A percentile compares a stretch with the other conserved stretches of the same genome.
These are phyloP conservation scores for Trichonephila clavipes DNA, from an alignment of 1,140 invertebrate species.

Conservation along the genomic window DNA sequence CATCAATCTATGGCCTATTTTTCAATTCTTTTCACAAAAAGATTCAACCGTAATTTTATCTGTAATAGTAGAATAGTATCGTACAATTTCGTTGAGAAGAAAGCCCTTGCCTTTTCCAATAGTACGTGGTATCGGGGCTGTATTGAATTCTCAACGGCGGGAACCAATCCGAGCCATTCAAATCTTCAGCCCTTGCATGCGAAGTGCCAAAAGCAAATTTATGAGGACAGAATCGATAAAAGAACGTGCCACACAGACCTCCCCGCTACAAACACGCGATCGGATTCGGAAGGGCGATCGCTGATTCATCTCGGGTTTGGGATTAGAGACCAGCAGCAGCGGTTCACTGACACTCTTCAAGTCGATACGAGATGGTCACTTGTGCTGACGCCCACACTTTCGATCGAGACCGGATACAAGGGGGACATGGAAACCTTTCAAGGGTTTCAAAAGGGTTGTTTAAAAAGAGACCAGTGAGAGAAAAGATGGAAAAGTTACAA, in stretches of 20 bases:
- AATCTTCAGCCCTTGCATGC: neutral
- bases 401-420: neutral
- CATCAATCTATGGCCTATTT: neutral
- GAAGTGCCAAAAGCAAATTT: neutral
- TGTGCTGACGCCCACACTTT: neutral
- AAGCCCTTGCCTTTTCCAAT: neutral
- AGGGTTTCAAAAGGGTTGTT: neutral
- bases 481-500: too few relatives aligned
- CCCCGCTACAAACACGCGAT: neutral
- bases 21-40: neutral
- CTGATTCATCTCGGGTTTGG: slow-evolving; percentile 10
- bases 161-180: slow-evolving; percentile 15
- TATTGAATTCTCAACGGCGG: too few relatives aligned
- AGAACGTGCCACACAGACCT: neutral
- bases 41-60: neutral
- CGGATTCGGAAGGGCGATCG: neutral
- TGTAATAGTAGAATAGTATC: neutral
- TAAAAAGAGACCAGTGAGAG: too few relatives aligned
- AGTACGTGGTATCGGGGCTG: neutral
- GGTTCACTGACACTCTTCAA: neutral
- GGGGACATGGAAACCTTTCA: neutral
- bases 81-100: neutral
- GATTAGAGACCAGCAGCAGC: neutral
- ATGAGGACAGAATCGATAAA: slow-evolving; percentile 20
- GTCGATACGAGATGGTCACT: neutral